These are phyloP conservation scores for Hydrocynus forskahlii DNA, from an alignment of 2,797 vertebrate genomes.

Conservation along the genomic window DNA sequence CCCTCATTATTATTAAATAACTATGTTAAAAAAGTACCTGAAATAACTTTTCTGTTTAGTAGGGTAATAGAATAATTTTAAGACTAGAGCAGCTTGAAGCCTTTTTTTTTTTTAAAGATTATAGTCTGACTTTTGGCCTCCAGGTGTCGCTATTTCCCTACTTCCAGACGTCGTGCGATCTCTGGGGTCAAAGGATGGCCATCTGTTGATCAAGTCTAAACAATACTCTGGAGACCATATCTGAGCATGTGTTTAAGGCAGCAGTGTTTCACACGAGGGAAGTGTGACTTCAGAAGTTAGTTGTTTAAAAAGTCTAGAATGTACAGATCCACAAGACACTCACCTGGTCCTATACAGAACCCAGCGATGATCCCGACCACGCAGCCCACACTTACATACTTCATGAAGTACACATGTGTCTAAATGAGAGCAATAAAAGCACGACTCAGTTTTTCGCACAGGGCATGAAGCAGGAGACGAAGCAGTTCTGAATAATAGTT, in stretches of 20 bases:
- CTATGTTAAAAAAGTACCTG: neutral
- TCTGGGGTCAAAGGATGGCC: slow-evolving; percentile 48
- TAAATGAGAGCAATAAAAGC: slow-evolving; percentile 55
- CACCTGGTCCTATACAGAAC: slow-evolving; percentile 92
- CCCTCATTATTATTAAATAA: neutral
- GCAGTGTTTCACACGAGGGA: slow-evolving; percentile 19
- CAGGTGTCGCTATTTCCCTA: slow-evolving; percentile 66
- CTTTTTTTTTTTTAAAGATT: neutral
- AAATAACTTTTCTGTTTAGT: too few relatives aligned
- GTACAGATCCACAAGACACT: slow-evolving; percentile 43
- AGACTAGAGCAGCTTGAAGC: neutral
- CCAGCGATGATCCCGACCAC: slow-evolving; percentile 90
- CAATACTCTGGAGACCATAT: slow-evolving; percentile 33
- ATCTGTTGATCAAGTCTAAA: slow-evolving; percentile 50
- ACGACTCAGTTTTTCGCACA: neutral
- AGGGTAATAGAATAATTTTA: neutral
- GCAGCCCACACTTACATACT: slow-evolving; percentile 83
- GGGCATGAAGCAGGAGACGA: neutral
- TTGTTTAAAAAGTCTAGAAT: neutral
- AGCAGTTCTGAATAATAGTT: neutral
- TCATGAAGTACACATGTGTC: slow-evolving; percentile 81
- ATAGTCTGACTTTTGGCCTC: slow-evolving; percentile 42
- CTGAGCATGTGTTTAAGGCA: slow-evolving; percentile 28
- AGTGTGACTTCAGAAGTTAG: neutral
- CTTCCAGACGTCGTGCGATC: slow-evolving; percentile 49